phyloP scores from a whole-genome alignment of 2,888 invertebrate species.

The Diabrotica balteata region DNA sequence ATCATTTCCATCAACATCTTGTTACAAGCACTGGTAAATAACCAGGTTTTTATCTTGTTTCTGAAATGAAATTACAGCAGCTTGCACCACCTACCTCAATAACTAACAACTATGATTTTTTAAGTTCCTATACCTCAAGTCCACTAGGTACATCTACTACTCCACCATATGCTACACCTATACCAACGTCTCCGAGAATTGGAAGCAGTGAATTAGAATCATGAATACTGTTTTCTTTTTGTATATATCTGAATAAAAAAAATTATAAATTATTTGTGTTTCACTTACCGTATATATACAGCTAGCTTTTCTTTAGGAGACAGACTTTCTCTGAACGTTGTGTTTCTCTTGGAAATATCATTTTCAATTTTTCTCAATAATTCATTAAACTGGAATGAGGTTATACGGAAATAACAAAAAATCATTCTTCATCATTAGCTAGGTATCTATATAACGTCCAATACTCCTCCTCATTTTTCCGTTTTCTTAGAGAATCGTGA shows the following conservation, averaged over 20 bases:
- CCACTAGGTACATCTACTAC: slow-evolving; percentile 9
- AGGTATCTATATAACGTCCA: slow-evolving; percentile 18
- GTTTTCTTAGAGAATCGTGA: slow-evolving; percentile 23
- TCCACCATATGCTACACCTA: too few species aligned
- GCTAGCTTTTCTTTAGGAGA: slow-evolving; percentile 29
- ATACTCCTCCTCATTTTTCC: slow-evolving; percentile 23
- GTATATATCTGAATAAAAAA: too few species aligned
- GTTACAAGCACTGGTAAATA: slow-evolving; percentile 25
- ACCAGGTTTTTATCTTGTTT: slow-evolving; percentile 23
- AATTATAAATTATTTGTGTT: too few species aligned
- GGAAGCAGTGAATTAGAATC: too few species aligned
- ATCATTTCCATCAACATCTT: slow-evolving; percentile 28
- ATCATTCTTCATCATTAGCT: slow-evolving; percentile 25
- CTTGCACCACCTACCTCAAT: too few species aligned
- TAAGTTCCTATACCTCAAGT: slow-evolving; percentile 12
- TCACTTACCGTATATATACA: too few species aligned
- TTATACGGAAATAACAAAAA: too few species aligned
- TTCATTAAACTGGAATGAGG: slow-evolving; percentile 23
- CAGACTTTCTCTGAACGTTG: slow-evolving; percentile 25
- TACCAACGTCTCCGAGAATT: slow-evolving; percentile 17
- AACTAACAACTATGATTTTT: slow-evolving; percentile 13
- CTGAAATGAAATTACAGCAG: too few species aligned
- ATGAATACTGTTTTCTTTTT: too few species aligned
- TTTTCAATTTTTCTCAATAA: slow-evolving; percentile 25
- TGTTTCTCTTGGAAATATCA: slow-evolving; percentile 25